phyloP scores from a whole-genome alignment of 2,113 vertebrate genomes.

The Tylochromis polylepis region DNA sequence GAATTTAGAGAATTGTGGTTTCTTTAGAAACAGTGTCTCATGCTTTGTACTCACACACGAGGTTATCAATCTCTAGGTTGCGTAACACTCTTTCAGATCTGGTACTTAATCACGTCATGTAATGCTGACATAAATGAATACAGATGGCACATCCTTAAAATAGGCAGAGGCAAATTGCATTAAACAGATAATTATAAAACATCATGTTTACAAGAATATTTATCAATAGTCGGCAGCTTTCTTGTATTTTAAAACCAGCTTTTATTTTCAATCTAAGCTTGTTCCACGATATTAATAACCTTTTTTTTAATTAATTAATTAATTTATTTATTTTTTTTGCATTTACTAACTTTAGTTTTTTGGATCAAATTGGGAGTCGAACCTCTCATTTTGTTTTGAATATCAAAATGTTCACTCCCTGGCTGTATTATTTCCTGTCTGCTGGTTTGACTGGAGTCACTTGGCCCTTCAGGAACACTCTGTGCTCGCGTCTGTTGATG shows the following conservation, averaged over 20 bases:
- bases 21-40: neutral
- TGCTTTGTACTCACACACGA: neutral
- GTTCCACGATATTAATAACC: neutral
- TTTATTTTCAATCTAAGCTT: neutral
- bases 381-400: neutral
- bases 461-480: neutral
- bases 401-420: neutral
- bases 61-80: neutral
- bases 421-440: neutral
- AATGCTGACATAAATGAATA: neutral
- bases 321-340: neutral
- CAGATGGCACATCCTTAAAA: neutral
- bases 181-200: neutral
- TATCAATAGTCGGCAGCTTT: neutral
- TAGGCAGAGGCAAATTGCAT: neutral
- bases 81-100: neutral
- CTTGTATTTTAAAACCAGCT: neutral
- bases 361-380: neutral
- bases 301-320: neutral
- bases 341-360: neutral
- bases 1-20: neutral
- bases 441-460: constrained; percentile 3
- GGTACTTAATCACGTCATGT: neutral
- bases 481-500: neutral
- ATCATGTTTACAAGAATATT: neutral